Evolutionary conservation across 2,888 invertebrate genomes (phyloP).

Genomic region (Acleris sparsana): DNA sequence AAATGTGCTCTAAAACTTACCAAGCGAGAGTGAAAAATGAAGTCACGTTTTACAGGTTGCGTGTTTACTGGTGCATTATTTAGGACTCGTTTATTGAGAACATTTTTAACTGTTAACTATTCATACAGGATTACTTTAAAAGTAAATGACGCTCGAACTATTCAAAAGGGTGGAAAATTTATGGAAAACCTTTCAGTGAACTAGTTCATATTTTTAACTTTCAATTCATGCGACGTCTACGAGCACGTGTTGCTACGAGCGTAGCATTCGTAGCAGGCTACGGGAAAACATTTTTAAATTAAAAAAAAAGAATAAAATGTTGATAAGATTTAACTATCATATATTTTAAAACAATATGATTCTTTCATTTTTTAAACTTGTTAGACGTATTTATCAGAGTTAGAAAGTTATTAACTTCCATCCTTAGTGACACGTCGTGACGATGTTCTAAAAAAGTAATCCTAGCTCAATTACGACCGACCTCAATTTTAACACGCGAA

Average conservation of each 20-base stretch:
- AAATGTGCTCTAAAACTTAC: conserved; percentile 73
- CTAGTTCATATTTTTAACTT: conserved; percentile 24
- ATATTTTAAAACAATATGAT: too few species aligned
- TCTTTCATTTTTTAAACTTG: too few species aligned
- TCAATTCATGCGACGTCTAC: conserved; percentile 31
- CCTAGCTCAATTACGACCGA: conserved; percentile 2
- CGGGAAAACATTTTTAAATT: conserved; percentile 32
- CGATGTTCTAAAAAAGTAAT: neutral
- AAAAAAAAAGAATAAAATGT: too few species aligned
- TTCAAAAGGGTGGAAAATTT: neutral
- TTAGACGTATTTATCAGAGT: neutral
- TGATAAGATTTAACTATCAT: too few species aligned
- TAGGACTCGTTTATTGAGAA: conserved; percentile 47
- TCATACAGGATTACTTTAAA: conserved; percentile 17
- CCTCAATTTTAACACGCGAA: conserved; percentile 41
- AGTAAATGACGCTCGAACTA: neutral
- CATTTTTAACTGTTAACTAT: conserved; percentile 35
- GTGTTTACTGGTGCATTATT: conserved; percentile 62
- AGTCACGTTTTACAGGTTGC: conserved; percentile 40
- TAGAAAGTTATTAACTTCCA: neutral
- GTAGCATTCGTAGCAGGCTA: conserved; percentile 60
- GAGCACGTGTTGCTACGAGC: conserved; percentile 39
- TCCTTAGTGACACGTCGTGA: neutral
- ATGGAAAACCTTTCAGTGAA: conserved; percentile 2
- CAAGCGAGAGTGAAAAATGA: conserved; percentile 75